Evolutionary conservation across 2,888 invertebrate genomes (phyloP).

Genomic region (Scrobipalpa costella): DNA sequence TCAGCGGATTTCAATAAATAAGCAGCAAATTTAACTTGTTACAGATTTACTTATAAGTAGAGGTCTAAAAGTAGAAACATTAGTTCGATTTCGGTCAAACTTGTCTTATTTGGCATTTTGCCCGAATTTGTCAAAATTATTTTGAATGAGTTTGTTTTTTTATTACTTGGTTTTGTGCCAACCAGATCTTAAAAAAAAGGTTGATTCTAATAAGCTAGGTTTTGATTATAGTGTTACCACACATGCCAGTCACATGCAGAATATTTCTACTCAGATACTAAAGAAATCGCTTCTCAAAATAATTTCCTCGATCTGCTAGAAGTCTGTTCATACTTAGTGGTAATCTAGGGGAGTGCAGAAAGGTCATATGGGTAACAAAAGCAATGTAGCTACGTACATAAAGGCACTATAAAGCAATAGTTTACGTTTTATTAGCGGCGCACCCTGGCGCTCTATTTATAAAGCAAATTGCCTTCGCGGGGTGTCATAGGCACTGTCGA

Average conservation of each 20-base stretch:
- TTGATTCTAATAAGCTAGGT: not conserved
- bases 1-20: slow-evolving; percentile 6
- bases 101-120: slow-evolving; percentile 52
- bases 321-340: too few relatives aligned
- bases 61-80: slow-evolving; percentile 35
- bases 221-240: too few relatives aligned
- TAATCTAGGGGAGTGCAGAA: not conserved
- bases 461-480: slow-evolving; percentile 69
- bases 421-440: slow-evolving; percentile 66
- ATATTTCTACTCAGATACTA: too few relatives aligned
- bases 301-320: too few relatives aligned
- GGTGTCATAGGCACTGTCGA: slow-evolving; percentile 56
- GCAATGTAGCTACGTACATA: slow-evolving; percentile 47
- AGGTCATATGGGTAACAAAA: slow-evolving; percentile 15
- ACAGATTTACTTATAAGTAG: slow-evolving; percentile 33
- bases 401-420: slow-evolving; percentile 55
- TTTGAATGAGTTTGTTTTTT: slow-evolving; percentile 9
- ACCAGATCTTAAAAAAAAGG: not conserved
- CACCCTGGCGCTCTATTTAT: slow-evolving; percentile 73
- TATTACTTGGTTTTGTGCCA: not conserved
- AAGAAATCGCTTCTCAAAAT: too few relatives aligned
- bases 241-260: too few relatives aligned
- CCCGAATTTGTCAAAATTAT: slow-evolving; percentile 9
- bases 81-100: slow-evolving; percentile 35
- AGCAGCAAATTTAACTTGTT: slow-evolving; percentile 10